These are phyloP conservation scores for Trididemnum nubilum DNA, from an alignment of 23 tunicate genomes.

Conservation along the genomic window DNA sequence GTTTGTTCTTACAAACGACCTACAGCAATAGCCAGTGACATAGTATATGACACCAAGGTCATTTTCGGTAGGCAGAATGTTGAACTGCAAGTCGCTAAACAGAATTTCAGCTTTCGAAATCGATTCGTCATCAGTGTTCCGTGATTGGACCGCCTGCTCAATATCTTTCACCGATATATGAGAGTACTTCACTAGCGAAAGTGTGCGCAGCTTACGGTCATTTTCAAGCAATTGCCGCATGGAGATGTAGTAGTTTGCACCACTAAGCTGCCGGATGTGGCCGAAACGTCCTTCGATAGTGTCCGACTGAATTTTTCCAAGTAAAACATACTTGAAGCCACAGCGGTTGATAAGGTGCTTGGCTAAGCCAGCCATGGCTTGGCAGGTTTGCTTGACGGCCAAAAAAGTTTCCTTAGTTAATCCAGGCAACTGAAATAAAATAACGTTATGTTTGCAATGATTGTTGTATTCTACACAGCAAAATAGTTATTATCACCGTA, in stretches of 20 bases:
- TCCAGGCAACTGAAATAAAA: conserved; percentile 17
- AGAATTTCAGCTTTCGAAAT: conserved; percentile 3
- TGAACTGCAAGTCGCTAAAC: conserved; percentile 15
- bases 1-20: not conserved
- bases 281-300: not conserved
- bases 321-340: conserved; percentile 8
- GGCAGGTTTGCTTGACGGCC: conserved; percentile 15
- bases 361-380: conserved; percentile 11
- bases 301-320: not conserved
- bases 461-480: no score
- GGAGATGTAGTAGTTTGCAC: conserved; percentile 23
- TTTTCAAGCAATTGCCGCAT: conserved; percentile 20
- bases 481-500: not conserved
- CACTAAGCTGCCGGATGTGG: conserved; percentile 6
- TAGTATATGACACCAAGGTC: conserved; percentile 18
- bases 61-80: conserved; percentile 19
- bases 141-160: conserved; percentile 19
- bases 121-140: not conserved
- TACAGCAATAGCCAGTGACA: not conserved
- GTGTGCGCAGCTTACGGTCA: conserved; percentile 2
- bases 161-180: not conserved
- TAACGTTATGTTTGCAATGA: not conserved
- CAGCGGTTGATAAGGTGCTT: conserved; percentile 7
- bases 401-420: not conserved
- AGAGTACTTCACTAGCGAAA: conserved; percentile 14